Base-by-base conservation (phyloP, 2,113 vertebrate species). In the Clarias gariepinus region DNA sequence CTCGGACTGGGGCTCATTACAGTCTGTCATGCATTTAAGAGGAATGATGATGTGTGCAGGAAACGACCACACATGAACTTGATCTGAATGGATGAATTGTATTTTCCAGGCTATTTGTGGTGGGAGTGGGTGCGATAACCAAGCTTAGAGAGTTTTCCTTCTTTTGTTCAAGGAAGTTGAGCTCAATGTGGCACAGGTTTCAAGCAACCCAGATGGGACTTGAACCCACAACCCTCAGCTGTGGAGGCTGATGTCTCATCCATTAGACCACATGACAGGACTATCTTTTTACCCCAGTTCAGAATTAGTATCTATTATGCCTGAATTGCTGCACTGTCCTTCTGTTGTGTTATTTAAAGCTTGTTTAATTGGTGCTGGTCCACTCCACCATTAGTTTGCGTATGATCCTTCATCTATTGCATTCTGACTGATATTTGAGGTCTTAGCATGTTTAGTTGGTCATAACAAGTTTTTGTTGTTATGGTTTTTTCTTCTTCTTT, bases 231-330 rank as follows among this genome's bases (percentile, higher is more conserved):
- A 71, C 36, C 95, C 94, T 96, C 96, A 97, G 97, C 97, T 98
- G 95, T 95, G 96, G 97, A 98, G 97, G 97, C 97, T 97, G 96
- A 96, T 98, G 97, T 97, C 97, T 98, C 98, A 97, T 99, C 71
- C 36, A 74, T 28, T 80, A 18, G 55, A 19, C 15, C 28, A 23
- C 18, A 79, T 0, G n/a, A 3, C 47, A 47, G 3, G 41, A 3
- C 3, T 41, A 5, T 36, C 36, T 36, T 36, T 36, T 36, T 36
- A 36, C 36, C 36, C 41, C 41, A 41, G 4, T 41, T 41, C 41
- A 3, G 3, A 41, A 41, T 41, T 41, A 41, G 41, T 41, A 41
- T 41, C 41, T 41, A 3, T 41, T 3, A 41, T 41, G 41, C 41
- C 64, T 13, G 63, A 16, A n/a, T 64, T 64, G 63, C 63, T 28